Evolutionary conservation across 2,888 invertebrate genomes (phyloP).

Genomic region (Notodonta dromedarius): DNA sequence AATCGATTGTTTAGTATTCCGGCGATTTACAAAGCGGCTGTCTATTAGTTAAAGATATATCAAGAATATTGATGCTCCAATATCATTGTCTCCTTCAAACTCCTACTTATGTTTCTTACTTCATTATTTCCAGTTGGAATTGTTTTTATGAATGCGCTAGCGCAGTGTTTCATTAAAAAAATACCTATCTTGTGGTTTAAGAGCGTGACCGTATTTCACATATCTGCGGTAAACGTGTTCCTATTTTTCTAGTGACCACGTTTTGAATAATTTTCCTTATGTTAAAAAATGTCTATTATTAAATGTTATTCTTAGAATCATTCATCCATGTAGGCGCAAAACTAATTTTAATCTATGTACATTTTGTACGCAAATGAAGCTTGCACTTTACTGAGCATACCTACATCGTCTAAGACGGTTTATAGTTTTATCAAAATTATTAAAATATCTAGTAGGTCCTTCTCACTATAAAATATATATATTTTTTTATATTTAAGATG

Average conservation of each 20-base stretch:
- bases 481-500: not conserved
- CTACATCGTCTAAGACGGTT: too few relatives aligned
- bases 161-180: not conserved
- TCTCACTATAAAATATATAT: not conserved
- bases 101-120: not conserved
- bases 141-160: not conserved
- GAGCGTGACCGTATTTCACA: not conserved
- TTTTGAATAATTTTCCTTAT: not conserved
- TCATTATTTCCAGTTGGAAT: not conserved
- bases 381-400: too few relatives aligned
- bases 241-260: slow-evolving; percentile 2
- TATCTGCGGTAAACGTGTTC: slow-evolving; percentile 2
- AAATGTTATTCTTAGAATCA: not conserved
- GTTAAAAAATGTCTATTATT: not conserved
- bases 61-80: slow-evolving; percentile 1
- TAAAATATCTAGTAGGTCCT: too few relatives aligned
- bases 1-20: slow-evolving; percentile 5
- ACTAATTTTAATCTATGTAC: too few relatives aligned
- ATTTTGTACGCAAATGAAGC: too few relatives aligned
- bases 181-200: not conserved
- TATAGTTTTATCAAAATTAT: too few relatives aligned
- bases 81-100: slow-evolving; percentile 1
- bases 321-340: not conserved
- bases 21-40: not conserved
- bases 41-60: slow-evolving; percentile 6